Evolutionary conservation across 1,140 invertebrate genomes (phyloP).

Genomic region (Penaeus japonicus): DNA sequence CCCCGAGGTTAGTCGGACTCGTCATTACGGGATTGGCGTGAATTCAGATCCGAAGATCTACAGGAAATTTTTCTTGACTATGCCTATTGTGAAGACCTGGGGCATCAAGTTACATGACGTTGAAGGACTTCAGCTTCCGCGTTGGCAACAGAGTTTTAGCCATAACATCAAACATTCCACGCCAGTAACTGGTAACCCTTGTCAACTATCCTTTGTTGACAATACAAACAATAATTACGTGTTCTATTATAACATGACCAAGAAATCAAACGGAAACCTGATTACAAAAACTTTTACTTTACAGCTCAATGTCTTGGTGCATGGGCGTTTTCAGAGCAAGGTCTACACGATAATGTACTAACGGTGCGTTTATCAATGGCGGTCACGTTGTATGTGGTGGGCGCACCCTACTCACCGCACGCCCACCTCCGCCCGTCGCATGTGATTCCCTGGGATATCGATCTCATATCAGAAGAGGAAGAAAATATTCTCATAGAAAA

Average conservation of each 20-base stretch:
- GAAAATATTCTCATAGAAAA: not conserved
- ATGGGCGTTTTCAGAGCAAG: conserved; percentile 37
- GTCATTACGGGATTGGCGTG: conserved; percentile 10
- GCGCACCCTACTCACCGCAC: not conserved
- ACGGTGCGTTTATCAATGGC: not conserved
- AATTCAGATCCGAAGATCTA: not conserved
- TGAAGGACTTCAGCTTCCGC: not conserved
- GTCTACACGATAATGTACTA: not conserved
- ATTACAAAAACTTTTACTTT: not conserved
- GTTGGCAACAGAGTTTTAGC: not conserved
- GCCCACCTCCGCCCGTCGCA: not conserved
- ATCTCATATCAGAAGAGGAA: not conserved
- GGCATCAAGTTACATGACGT: not conserved
- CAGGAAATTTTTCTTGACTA: not conserved
- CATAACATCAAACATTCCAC: not conserved
- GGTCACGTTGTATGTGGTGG: not conserved
- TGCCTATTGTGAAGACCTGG: not conserved
- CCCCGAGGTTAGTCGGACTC: conserved; percentile 16
- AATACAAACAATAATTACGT: conserved; percentile 11
- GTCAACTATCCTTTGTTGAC: not conserved
- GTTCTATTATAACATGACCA: conserved; percentile 28
- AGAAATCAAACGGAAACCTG: not conserved
- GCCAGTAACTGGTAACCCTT: conserved; percentile 19
- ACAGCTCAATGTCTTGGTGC: not conserved
- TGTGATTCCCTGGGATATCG: not conserved